Conservation (phyloP, 92 coral and sea anemone species). For the Palythoa grandis region DNA sequence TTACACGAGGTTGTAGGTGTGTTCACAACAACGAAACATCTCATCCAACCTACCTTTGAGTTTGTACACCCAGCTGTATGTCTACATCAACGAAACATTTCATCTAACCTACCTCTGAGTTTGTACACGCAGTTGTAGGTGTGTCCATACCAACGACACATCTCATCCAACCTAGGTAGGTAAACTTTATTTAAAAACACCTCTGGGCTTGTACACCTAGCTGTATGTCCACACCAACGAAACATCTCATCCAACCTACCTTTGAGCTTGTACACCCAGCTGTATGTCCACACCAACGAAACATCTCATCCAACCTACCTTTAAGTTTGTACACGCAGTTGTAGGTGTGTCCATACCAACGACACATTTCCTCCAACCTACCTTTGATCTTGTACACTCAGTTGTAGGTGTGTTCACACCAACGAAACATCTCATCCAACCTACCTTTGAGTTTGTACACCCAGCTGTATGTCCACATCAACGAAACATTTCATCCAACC, state of each 20-base stretch:
- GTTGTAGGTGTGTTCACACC: too few species aligned
- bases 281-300: constrained; percentile 90
- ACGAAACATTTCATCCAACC: not conserved
- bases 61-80: constrained; percentile 81
- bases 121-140: constrained; percentile 94
- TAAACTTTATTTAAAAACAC: too few species aligned
- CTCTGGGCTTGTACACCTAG: constrained; percentile 83
- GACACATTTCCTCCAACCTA: constrained; percentile 53
- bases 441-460: constrained; percentile 77
- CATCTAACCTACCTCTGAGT: constrained; percentile 56
- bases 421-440: not conserved
- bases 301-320: constrained; percentile 56
- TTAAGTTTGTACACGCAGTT: constrained; percentile 87
- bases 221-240: constrained; percentile 87
- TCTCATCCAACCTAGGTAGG: constrained; percentile 33
- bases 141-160: constrained; percentile 84
- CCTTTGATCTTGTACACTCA: too few species aligned
- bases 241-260: constrained; percentile 59
- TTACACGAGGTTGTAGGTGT: constrained; percentile 89
- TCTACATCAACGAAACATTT: constrained; percentile 74
- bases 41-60: not conserved
- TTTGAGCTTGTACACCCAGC: constrained; percentile 86
- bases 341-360: constrained; percentile 83
- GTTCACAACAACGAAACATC: constrained; percentile 78
- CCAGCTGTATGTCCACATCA: constrained; percentile 96